Conservation (phyloP, 2,888 invertebrate genomes). For the Coelopa pilipes region DNA sequence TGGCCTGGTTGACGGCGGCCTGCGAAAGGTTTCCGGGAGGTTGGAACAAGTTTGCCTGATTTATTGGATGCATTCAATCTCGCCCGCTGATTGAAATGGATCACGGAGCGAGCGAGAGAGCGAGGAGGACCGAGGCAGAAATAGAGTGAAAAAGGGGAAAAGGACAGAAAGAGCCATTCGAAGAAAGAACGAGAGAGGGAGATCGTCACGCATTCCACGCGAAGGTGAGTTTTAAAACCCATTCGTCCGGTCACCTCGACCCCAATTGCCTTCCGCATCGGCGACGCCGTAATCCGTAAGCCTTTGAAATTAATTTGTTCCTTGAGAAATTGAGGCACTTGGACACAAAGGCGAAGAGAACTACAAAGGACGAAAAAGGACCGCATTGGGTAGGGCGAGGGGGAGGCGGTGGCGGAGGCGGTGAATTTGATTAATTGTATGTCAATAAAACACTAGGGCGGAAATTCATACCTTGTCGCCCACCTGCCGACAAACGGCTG, state of each 20-base stretch:
- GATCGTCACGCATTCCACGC: no score
- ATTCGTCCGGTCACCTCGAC: constrained; percentile 6
- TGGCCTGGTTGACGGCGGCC: not conserved
- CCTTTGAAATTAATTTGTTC: constrained; percentile 20
- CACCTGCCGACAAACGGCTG: constrained; percentile 31
- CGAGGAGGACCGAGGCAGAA: not conserved
- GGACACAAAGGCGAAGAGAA: not conserved
- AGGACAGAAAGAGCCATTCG: no score
- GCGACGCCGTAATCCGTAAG: not conserved
- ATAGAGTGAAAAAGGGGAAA: not conserved
- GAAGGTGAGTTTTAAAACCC: no score
- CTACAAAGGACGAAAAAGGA: not conserved
- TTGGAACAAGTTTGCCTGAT: constrained; percentile 1
- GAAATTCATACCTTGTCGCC: constrained; percentile 57
- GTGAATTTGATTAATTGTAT: constrained; percentile 55
- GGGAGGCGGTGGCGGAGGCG: no score
- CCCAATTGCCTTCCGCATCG: not conserved
- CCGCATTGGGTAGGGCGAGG: no score
- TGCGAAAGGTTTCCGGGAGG: not conserved
- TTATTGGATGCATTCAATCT: constrained; percentile 22
- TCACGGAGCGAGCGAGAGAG: not conserved
- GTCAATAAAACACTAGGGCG: constrained; percentile 59
- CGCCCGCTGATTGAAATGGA: not conserved
- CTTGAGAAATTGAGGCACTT: not conserved
- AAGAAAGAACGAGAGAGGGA: no score